Evolutionary conservation across 2,113 vertebrate genomes (phyloP).

Genomic region (Pedionomus torquatus): DNA sequence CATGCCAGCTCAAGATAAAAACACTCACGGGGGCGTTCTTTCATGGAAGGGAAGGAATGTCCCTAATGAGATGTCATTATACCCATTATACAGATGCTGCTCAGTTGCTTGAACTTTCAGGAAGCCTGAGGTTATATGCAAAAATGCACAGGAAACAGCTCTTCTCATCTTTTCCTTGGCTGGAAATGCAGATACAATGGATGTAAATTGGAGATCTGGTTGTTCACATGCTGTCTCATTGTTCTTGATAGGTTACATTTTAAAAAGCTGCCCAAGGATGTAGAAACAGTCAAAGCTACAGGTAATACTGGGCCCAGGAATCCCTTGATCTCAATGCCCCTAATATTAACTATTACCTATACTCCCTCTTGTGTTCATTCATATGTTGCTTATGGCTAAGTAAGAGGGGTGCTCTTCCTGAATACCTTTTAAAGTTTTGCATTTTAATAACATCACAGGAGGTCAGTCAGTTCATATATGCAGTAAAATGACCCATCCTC

Average conservation of each 20-base stretch:
- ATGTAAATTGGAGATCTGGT: background rate
- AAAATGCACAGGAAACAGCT: background rate
- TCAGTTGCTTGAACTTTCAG: background rate
- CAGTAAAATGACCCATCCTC: background rate
- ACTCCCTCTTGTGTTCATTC: slow-evolving; percentile 45
- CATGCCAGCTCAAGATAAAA: background rate
- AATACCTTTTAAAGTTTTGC: background rate
- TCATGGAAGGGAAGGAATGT: background rate
- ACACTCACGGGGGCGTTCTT: background rate
- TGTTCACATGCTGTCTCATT: background rate
- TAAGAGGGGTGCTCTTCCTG: background rate
- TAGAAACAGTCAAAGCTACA: background rate
- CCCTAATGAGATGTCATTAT: background rate
- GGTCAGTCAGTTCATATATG: background rate
- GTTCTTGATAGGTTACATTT: background rate
- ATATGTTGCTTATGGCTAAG: background rate
- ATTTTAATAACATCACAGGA: background rate
- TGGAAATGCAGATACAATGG: background rate
- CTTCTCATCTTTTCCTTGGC: background rate
- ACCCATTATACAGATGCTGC: background rate
- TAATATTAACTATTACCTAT: slow-evolving; percentile 3
- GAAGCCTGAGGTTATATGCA: background rate
- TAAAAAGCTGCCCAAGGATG: background rate
- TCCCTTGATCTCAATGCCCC: background rate
- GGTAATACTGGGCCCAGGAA: background rate